phyloP scores from a whole-genome alignment of 2,797 vertebrate genomes.

The Craterocephalus amniculus region DNA sequence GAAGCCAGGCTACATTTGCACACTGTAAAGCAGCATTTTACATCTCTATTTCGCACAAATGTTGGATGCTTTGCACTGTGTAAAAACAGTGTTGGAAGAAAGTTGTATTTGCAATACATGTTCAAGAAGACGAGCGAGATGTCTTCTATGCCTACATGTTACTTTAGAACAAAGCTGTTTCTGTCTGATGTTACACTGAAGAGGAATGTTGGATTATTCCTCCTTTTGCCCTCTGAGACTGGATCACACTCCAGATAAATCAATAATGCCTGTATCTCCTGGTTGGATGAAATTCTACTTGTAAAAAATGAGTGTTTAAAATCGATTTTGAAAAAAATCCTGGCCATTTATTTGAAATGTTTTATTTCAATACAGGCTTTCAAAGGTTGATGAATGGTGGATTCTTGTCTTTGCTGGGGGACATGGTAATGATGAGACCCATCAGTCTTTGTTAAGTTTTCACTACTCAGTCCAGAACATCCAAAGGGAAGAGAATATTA shows the following conservation, averaged over 20 bases:
- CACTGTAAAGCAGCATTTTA: slow-evolving; percentile 1
- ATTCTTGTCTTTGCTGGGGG: slow-evolving; percentile 66
- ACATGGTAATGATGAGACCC: slow-evolving; percentile 72
- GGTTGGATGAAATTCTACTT: slow-evolving; percentile 40
- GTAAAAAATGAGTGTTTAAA: slow-evolving; percentile 31
- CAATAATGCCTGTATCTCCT: slow-evolving; percentile 37
- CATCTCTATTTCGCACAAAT: background rate
- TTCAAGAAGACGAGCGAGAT: slow-evolving; percentile 3
- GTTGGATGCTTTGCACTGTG: background rate
- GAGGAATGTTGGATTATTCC: slow-evolving; percentile 18
- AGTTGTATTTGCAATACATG: background rate
- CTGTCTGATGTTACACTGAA: slow-evolving; percentile 10
- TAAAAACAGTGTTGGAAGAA: background rate
- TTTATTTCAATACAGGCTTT: slow-evolving; percentile 43
- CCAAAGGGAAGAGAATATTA: slow-evolving; percentile 76
- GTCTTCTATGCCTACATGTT: background rate
- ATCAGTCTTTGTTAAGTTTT: slow-evolving; percentile 75
- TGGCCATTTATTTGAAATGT: slow-evolving; percentile 46
- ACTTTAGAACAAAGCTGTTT: slow-evolving; percentile 35
- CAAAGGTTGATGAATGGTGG: slow-evolving; percentile 67
- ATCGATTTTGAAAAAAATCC: slow-evolving; percentile 45
- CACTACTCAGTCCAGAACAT: slow-evolving; percentile 63
- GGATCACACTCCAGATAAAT: slow-evolving; percentile 52
- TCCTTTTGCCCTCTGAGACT: slow-evolving; percentile 22
- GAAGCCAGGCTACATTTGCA: slow-evolving; percentile 12